Evolutionary conservation across 1,140 invertebrate species (phyloP), one percentile per base, ranked within the genome.

Genomic region (Euschistus heros): DNA sequence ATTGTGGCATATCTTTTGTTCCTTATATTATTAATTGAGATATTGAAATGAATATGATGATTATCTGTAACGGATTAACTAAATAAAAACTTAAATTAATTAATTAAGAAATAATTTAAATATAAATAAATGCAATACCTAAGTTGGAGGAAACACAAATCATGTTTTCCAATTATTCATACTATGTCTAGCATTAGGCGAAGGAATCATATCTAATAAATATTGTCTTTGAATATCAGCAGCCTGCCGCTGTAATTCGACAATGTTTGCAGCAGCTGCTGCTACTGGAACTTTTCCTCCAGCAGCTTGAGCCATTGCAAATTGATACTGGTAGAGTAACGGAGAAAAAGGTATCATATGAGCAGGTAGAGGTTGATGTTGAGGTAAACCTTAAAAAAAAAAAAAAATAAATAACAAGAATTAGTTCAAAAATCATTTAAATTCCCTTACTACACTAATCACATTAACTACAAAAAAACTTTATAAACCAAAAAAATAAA

Each of bases 211-310:
- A 75, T 98, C 94, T 27, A 97, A 81, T 68, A 98, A 80, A 82
- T 96, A 97, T 78, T 97, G 94, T 55, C 94, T 82, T 76, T 98
- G 94, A 52, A 96, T 77, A 73, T 97, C 93, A 17, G 87, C 87
- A 57, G 89, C 86, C 70, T 82, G 81, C 54, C 88, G 80, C 74
- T 90, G 89, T 70, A 91, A 78, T 66, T 91, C 89, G 0, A 83
- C 85, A 68, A 85, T 74, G 71, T 81, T 84, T 8, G 80, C 79
- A 17, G 79, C 77, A 68, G 77, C 78, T 27, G 74, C 73, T 10
- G 75, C 75, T 52, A 75, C 72, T 18, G 72, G 69, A 33, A 73
- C 71, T 71, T 77, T 79, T 37, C 77, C 75, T 60, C 77, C 77
- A 64, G 77, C 76, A 26, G 77, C 84, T 71, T 87, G 85, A 52